Conservation (phyloP, 1,140 invertebrate genomes). For the Nasonia longicornis region DNA sequence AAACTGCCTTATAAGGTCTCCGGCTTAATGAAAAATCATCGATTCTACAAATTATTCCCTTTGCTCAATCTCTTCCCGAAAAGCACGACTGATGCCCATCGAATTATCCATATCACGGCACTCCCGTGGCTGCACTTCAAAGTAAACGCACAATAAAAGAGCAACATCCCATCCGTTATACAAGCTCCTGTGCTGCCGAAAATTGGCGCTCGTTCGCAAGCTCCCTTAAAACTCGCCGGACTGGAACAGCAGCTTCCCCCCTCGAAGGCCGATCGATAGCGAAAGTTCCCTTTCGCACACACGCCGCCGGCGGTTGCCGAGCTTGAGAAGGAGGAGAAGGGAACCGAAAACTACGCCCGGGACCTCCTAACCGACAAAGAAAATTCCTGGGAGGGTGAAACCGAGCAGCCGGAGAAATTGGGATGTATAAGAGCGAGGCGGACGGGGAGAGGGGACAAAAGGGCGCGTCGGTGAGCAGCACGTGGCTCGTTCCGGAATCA, state of each 20-base stretch:
- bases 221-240: not conserved
- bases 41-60: not conserved
- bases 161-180: not conserved
- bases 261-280: slow-evolving; percentile 28
- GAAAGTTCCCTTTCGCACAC: slow-evolving; percentile 32
- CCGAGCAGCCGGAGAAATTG: slow-evolving; percentile 29
- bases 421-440: not conserved
- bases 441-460: not conserved
- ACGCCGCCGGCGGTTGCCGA: not conserved
- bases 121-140: not conserved
- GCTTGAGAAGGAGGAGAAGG: not conserved
- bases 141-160: not conserved
- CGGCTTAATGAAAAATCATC: no score
- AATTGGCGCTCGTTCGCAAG: not conserved
- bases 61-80: not conserved
- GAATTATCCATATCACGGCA: not conserved
- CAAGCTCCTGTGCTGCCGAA: not conserved
- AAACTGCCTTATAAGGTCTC: no score
- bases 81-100: not conserved
- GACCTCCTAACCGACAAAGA: slow-evolving; percentile 42
- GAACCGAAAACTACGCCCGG: slow-evolving; percentile 35
- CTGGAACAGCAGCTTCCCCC: slow-evolving; percentile 12
- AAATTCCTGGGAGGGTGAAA: slow-evolving; percentile 43
- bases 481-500: slow-evolving; percentile 7
- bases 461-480: not conserved